Evolutionary conservation across 2,888 invertebrate species (phyloP), one percentile per base, ranked within the genome.

Genomic region (Piscicola geometra): DNA sequence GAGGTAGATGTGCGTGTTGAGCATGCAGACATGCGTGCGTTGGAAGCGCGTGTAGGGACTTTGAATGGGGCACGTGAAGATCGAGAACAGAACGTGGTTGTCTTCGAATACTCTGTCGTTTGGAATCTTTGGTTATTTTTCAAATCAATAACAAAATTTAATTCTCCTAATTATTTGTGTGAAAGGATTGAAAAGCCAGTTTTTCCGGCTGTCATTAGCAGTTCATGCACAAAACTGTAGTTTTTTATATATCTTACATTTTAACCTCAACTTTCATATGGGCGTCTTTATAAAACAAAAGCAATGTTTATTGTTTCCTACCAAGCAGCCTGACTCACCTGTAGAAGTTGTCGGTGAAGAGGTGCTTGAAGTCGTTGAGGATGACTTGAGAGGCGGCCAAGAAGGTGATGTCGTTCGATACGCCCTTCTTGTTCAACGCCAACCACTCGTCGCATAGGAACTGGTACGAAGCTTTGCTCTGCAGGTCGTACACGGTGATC

Each of bases 361-460:
- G 18, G 28, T 64, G 47, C 28, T 73, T 73, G 73, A 73, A 73
- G 15, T 73, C 73, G 25, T 73, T 73, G 1, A 60, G 36, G 25
- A 36, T 15, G n/a, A 64, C 35, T 2, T 28, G 60, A 25, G 73
- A 50, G 28, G 64, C 73, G n/a, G 73, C 73, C 28, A 36, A 18
- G 41, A 73, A 60, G 28, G 64, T 73, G 28, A 73, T 25, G 64
- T 73, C 73, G 25, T 35, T 64, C 12, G 15, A 35, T 1, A 32
- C 18, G 25, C 64, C 64, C 32, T 60, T 73, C 25, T 33, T 64
- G 41, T 73, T 73, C 18, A 73, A 18, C 2, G 56, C 60, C 64
- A 73, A n/a, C 73, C 73, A 73, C 33, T 60, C 64, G 64, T 73
- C 73, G n/a, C 60, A 73, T 18, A 73, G 25, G 41, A 73, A 73